Percentiles rank a stretch among this genome's conserved stretches.
phyloP scores from a whole-genome alignment of 1,140 invertebrate genomes.

The Hyles euphorbiae region DNA sequence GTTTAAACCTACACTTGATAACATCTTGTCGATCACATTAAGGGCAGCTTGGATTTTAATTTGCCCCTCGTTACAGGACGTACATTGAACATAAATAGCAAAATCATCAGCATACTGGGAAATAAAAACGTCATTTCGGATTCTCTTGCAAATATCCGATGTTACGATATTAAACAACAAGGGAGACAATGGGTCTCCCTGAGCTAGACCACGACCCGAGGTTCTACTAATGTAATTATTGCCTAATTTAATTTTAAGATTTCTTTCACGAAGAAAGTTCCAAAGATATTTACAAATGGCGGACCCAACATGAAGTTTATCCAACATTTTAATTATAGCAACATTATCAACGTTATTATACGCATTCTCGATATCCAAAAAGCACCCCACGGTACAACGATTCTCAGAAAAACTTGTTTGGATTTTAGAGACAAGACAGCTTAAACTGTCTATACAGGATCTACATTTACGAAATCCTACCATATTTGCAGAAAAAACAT shows the following conservation, averaged over 20 bases:
- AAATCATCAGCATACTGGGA: too few species aligned
- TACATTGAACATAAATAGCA: too few species aligned
- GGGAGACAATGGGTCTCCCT: not conserved
- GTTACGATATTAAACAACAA: too few species aligned
- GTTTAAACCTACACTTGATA: slow-evolving; percentile 14
- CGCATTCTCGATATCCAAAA: slow-evolving; percentile 9
- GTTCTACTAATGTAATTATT: not conserved
- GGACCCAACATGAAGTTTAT: slow-evolving; percentile 8
- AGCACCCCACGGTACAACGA: slow-evolving; percentile 3
- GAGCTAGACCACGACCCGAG: not conserved
- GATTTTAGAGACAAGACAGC: slow-evolving; percentile 9
- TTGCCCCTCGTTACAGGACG: too few species aligned
- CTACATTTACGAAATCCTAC: slow-evolving; percentile 5
- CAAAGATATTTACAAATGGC: slow-evolving; percentile 18
- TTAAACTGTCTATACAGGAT: slow-evolving; percentile 16
- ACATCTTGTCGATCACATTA: not conserved
- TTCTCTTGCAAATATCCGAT: too few species aligned
- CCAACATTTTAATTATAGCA: slow-evolving; percentile 9
- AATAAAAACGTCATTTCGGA: too few species aligned
- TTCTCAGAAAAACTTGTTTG: slow-evolving; percentile 19
- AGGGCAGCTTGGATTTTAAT: not conserved
- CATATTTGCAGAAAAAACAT: not conserved
- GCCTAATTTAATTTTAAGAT: not conserved
- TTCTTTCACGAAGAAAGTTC: not conserved
- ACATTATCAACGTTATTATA: slow-evolving; percentile 7